These are phyloP conservation scores for Pseudomyrmex cubaensis DNA, from an alignment of 1,140 invertebrate species.

Conservation along the genomic window DNA sequence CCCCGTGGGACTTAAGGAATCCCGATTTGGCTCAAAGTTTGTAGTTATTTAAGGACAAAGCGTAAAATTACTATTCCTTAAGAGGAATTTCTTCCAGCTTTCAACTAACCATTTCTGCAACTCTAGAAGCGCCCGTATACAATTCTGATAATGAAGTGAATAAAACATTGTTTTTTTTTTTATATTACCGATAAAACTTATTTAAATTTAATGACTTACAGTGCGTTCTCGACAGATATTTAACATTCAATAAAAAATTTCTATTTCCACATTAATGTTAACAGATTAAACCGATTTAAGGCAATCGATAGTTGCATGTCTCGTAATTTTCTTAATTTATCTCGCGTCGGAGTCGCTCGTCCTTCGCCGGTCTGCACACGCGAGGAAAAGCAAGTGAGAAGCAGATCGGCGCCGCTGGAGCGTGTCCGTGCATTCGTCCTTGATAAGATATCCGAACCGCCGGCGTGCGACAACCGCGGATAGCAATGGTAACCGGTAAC, in stretches of 20 bases:
- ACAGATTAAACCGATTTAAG: conserved; percentile 34
- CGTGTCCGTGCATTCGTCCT: conserved; percentile 69
- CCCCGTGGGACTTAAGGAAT: conserved; percentile 33
- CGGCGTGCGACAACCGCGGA: conserved; percentile 47
- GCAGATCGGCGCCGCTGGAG: conserved; percentile 58
- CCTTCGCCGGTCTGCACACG: conserved; percentile 1
- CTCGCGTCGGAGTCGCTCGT: conserved; percentile 1
- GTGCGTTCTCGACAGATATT: background rate
- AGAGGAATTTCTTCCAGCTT: conserved; percentile 13
- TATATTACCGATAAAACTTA: no score
- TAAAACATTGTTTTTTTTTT: background rate
- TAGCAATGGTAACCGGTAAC: conserved; percentile 67
- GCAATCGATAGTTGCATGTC: conserved; percentile 31
- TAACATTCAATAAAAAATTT: background rate
- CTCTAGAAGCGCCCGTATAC: background rate
- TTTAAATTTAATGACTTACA: no score
- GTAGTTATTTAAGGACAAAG: conserved; percentile 55
- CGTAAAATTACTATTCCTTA: conserved; percentile 41
- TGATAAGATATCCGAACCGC: conserved; percentile 71
- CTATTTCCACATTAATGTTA: background rate
- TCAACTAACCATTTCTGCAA: background rate
- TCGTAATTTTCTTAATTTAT: conserved; percentile 63
- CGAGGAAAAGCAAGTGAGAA: conserved; percentile 42
- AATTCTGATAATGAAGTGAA: background rate
- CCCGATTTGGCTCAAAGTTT: conserved; percentile 23